phyloP scores from a whole-genome alignment of 2,888 invertebrate genomes.

The Noctuana brunneofusca region DNA sequence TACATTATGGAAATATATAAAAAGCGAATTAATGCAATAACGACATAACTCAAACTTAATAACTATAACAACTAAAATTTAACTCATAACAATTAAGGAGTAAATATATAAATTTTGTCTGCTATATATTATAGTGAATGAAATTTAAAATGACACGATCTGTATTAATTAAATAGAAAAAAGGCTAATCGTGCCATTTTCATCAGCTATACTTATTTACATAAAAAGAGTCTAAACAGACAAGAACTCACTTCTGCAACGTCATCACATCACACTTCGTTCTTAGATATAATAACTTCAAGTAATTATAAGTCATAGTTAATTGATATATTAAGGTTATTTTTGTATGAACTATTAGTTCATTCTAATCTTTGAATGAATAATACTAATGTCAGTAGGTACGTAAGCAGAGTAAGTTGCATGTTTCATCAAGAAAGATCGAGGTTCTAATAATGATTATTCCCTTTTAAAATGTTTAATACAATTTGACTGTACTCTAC shows the following conservation, averaged over 20 bases:
- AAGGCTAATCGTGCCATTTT: too few species aligned
- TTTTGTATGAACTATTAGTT: constrained; percentile 25
- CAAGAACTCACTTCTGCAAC: background rate
- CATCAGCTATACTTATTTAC: too few species aligned
- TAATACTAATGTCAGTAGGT: too few species aligned
- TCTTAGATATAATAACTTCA: constrained; percentile 6
- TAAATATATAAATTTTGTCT: too few species aligned
- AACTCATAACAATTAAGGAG: background rate
- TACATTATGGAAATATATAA: background rate
- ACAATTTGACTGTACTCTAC: too few species aligned
- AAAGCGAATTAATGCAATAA: background rate
- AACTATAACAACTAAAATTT: background rate
- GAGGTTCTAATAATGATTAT: too few species aligned
- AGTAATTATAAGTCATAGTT: background rate
- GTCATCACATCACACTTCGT: constrained; percentile 8
- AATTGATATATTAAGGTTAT: constrained; percentile 16
- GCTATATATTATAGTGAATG: too few species aligned
- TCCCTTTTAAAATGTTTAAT: too few species aligned
- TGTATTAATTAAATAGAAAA: too few species aligned
- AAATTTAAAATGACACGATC: too few species aligned
- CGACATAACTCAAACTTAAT: too few species aligned
- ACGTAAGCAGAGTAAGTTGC: background rate
- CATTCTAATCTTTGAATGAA: background rate
- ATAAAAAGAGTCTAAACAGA: too few species aligned
- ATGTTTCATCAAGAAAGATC: background rate